Base-by-base conservation (phyloP, 1,140 invertebrate genomes). In the Lordiphosa stackelbergi region DNA sequence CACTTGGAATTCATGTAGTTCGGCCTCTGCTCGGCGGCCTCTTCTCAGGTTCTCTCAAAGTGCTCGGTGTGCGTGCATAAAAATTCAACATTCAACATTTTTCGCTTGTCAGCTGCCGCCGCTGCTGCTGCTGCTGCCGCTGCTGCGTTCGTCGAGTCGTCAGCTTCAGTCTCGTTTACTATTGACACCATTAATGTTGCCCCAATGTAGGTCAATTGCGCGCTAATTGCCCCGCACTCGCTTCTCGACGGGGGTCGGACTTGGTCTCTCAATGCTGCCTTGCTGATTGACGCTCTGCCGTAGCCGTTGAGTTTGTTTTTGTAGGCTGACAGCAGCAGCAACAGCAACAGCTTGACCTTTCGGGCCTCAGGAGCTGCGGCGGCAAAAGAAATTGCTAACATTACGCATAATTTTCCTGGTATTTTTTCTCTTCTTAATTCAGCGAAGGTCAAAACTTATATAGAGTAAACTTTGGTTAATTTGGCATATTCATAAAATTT, bases 151-250 rank as follows among this genome's bases (percentile, higher is more conserved):
- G 24, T 37, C 12, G 57, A 54, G 52, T 54, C 54, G 73, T 40
- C 57, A 69, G 60, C 69, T 73, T 71, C 72, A 83, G 77, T 83
- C 73, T 78, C 77, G 77, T 83, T 83, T 83, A 84, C 77, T 83
- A 83, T 83, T 83, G 77, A 83, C 77, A 83, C 77, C 77, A 83
- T 83, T 83, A 83, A 83, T 77, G 77, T 70, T 83, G 77, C 77
- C 78, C 73, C 77, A 83, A 83, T 83, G 78, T 83, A 84, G 77
- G 77, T 83, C 77, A 83, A 83, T 83, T 83, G 77, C 77, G 77
- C 77, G 77, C 77, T 83, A 83, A 83, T 83, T 83, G 77, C 78
- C 77, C 78, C 78, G 77, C 78, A 84, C 77, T 83, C 68, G 77
- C 68, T 66, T 63, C 57, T 60, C 61, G 53, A 49, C 42, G 54